phyloP scores from a whole-genome alignment of 2,797 vertebrate genomes.

The Nasua narica region DNA sequence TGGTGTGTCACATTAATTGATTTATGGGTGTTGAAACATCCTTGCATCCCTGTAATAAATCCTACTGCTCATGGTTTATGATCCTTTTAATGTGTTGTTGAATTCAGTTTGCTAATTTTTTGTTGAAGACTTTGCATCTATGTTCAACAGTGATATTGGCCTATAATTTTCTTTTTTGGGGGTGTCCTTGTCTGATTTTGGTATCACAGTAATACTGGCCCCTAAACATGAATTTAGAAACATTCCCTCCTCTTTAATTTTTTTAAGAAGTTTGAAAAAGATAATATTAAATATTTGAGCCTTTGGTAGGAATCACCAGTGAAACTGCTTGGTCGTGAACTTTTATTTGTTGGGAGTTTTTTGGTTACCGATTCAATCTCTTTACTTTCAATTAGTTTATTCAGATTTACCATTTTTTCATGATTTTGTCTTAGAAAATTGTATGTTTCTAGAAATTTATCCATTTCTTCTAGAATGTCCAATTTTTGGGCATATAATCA shows the following conservation, averaged over 20 bases:
- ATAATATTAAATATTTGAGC: not conserved
- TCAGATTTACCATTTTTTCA: not conserved
- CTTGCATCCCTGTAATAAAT: not conserved
- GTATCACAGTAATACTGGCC: not conserved
- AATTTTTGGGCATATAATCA: not conserved
- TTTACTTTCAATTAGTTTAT: not conserved
- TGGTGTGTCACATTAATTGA: not conserved
- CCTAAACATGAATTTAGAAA: not conserved
- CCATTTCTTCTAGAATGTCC: not conserved
- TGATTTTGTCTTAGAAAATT: not conserved
- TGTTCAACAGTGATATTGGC: not conserved
- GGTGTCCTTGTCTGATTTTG: not conserved
- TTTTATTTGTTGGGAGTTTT: not conserved
- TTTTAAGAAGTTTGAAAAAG: not conserved
- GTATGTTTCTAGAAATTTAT: not conserved
- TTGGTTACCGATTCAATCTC: not conserved
- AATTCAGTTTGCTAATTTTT: not conserved
- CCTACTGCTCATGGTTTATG: not conserved
- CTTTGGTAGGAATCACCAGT: not conserved
- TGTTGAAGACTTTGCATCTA: not conserved
- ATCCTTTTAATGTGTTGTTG: not conserved
- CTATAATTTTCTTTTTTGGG: not conserved
- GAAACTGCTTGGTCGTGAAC: not conserved
- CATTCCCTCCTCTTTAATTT: not conserved
- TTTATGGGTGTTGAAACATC: not conserved